Base-by-base conservation (phyloP, 1,140 invertebrate genomes). In the Drosophila gunungcola region DNA sequence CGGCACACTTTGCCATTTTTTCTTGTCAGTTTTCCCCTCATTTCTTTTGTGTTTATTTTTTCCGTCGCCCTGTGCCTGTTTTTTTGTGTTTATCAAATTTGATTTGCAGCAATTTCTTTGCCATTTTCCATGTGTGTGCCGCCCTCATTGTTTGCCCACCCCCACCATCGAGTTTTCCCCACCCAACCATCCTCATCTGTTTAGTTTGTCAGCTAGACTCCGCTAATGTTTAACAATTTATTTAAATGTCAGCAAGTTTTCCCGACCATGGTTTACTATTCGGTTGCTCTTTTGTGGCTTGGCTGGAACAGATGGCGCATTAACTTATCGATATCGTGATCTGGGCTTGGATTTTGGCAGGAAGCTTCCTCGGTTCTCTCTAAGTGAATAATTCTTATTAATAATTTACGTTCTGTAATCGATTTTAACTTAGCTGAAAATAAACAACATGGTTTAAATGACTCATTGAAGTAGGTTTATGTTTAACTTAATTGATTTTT, bases 1-100 rank as follows among this genome's bases (percentile, higher is more conserved):
- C 73, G 84, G 84, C 84, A 89, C 84, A 89, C 84, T 89, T 89
- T 89, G 67, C 84, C 84, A 89, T 89, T 89, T 89, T 84, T 88
- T 88, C 75, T 73, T 88, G 83, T 86, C 83, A 86, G 54, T 88
- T 86, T 86, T 88, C 55, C 67, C 83, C 83, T 79, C 67, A 68
- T 65, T 83, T 70, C 64, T 13, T 53, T 81, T 80, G 63, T 72
- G 51, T 51, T 57, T 68, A 46, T 54, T 67, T 77, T 63, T 81
- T 73, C 48, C 45, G 43, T 60, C 65, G 53, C 46, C 55, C 25
- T 72, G 49, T 13, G 27, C 69, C 34, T 32, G 36, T 65, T 84
- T 84, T 84, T 58, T 73, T 73, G 58, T 88, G 84, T 88, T 88
- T 89, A 88, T 88, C 84, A 88, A 88, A 89, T 89, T 89, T 89